Base-by-base conservation (phyloP, 2,797 vertebrate species). In the Percopsis omiscomaycus region DNA sequence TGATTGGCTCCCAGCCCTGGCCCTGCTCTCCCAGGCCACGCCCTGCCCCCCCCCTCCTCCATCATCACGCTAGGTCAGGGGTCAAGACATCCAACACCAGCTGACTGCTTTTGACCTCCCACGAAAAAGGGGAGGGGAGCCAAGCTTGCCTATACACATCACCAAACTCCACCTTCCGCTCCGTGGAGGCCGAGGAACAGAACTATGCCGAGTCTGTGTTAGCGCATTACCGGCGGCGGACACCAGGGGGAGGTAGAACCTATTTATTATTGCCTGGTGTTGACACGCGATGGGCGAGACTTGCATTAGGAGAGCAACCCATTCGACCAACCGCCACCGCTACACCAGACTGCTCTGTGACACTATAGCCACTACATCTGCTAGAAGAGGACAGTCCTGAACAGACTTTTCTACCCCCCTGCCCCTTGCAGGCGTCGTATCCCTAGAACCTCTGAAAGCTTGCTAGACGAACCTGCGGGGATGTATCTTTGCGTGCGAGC, bases 391-490 rank as follows among this genome's bases (percentile, higher is more conserved):
- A 84, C 37, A 68, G 48, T 66, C 56, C 56, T 54, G 55, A 63
- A 32, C 64, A 79, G 81, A 86, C 83, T 84, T 74, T 53, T 47
- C 49, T 59, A 62, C 9, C 44, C 53, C 66, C 65, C 64, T 59
- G 51, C 63, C 46, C 28, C 42, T 37, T 71, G 83, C 81, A 81
- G 86, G 76, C 70, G 56, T 83, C 81, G 75, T 73, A 82, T 81
- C 79, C 84, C 84, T 74, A 63, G 61, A 84, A 76, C 82, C 74
- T 85, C 85, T 75, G 80, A 87, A 74, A 83, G 85, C 85, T 86
- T 87, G 88, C 81, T 79, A 81, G 86, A 80, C 78, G 80, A 87
- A 82, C 80, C 87, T 84, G 81, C 79, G 83, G 87, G 85, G 85
- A 82, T 67, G 68, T 68, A 69, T 83, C 73, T 66, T 51, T 27